A percentile compares a stretch with the other conserved stretches of the same genome.
phyloP scores from a whole-genome alignment of 2,888 invertebrate species.

The Prostheceraeus crozeri region DNA sequence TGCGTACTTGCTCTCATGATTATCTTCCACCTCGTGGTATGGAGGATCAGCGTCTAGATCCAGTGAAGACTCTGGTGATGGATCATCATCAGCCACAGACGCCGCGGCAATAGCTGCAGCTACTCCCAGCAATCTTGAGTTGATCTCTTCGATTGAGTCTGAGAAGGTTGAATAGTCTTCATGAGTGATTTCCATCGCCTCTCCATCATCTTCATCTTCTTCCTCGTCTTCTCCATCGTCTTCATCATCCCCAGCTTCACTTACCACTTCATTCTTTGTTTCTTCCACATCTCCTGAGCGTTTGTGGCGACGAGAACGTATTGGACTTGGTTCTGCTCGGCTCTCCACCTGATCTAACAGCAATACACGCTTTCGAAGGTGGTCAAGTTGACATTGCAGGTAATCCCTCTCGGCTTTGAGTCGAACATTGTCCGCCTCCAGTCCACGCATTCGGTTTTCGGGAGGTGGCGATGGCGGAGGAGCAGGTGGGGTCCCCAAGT shows the following conservation, averaged over 20 bases:
- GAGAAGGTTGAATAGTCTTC: slow-evolving; percentile 20
- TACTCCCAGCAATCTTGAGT: too few species aligned
- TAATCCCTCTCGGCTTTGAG: slow-evolving; percentile 28
- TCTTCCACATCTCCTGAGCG: too few species aligned
- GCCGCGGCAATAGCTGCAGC: too few species aligned
- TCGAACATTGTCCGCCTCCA: slow-evolving; percentile 36
- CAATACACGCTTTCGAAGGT: slow-evolving; percentile 9
- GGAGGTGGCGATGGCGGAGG: too few species aligned
- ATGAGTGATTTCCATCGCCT: background rate
- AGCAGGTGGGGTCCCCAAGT: too few species aligned
- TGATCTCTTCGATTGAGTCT: slow-evolving; percentile 17
- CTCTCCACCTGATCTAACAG: too few species aligned
- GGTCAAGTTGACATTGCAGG: slow-evolving; percentile 31
- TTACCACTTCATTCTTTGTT: too few species aligned
- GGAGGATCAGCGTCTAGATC: background rate
- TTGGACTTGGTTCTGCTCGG: too few species aligned
- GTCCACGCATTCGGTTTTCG: slow-evolving; percentile 9
- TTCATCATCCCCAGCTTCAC: too few species aligned
- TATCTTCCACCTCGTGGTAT: background rate
- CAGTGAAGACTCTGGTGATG: too few species aligned
- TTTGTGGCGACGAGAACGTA: too few species aligned
- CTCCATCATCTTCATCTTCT: slow-evolving; percentile 2
- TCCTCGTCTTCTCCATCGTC: background rate
- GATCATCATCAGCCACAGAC: too few species aligned
- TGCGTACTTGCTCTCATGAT: background rate